Evolutionary conservation across 92 coral and sea anemone genomes (phyloP).

Genomic region (Phenganax stokvisi): DNA sequence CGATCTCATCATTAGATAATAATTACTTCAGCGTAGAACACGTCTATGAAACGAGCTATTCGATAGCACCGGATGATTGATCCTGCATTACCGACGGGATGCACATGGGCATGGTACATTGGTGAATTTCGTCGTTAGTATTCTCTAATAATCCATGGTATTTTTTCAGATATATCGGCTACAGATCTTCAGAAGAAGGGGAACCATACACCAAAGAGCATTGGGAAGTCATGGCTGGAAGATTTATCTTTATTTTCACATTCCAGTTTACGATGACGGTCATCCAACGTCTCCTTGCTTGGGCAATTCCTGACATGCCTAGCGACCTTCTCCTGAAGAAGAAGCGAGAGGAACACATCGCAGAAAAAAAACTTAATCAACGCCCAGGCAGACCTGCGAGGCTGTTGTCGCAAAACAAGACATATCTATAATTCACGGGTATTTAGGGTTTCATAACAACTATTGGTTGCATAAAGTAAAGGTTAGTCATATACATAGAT

Average conservation of each 20-base stretch:
- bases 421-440: background rate
- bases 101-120: too few species aligned
- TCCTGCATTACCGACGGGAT: too few species aligned
- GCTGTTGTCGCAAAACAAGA: background rate
- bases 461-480: too few species aligned
- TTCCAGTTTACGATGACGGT: slow-evolving; percentile 61
- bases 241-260: slow-evolving; percentile 68
- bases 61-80: too few species aligned
- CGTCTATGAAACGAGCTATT: too few species aligned
- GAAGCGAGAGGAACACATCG: slow-evolving; percentile 54
- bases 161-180: slow-evolving; percentile 61
- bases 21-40: too few species aligned
- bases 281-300: slow-evolving; percentile 59
- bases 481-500: too few species aligned
- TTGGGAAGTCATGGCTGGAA: slow-evolving; percentile 75
- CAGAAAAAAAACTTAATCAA: slow-evolving; percentile 37
- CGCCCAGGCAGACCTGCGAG: background rate
- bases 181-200: slow-evolving; percentile 47
- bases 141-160: too few species aligned
- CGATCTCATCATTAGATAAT: background rate
- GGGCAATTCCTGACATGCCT: slow-evolving; percentile 62
- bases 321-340: slow-evolving; percentile 46
- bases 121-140: too few species aligned
- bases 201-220: slow-evolving; percentile 62
- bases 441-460: background rate